Conservation (phyloP, 1,140 invertebrate genomes). For the Bombus confusus region DNA sequence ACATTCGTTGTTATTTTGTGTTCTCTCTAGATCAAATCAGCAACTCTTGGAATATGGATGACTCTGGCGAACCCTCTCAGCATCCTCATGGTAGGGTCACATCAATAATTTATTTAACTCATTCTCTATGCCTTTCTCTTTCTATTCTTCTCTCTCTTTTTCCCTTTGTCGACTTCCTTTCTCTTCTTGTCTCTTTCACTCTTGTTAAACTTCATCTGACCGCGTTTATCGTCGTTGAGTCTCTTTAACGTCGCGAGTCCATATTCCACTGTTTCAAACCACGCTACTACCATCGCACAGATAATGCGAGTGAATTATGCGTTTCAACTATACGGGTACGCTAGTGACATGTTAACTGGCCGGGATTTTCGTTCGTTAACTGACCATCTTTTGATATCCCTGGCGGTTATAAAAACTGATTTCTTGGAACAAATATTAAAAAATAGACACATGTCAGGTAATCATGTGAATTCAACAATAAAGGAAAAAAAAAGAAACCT, state of each 20-base stretch:
- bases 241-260: constrained; percentile 10
- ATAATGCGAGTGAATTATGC: constrained; percentile 64
- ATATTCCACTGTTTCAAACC: constrained; percentile 48
- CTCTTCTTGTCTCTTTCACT: background rate
- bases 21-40: constrained; percentile 77
- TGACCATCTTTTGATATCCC: background rate
- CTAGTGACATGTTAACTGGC: background rate
- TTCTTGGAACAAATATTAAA: background rate
- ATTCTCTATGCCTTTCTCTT: background rate
- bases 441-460: background rate
- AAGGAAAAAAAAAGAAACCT: background rate
- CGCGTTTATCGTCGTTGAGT: background rate
- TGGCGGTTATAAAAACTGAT: background rate
- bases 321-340: background rate
- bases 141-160: constrained; percentile 4
- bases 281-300: constrained; percentile 3
- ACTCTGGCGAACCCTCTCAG: constrained; percentile 78
- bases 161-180: background rate
- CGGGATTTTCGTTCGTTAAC: background rate
- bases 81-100: constrained; percentile 75
- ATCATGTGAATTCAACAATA: too few species aligned
- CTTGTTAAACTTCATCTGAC: constrained; percentile 3
- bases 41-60: constrained; percentile 80
- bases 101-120: constrained; percentile 60
- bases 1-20: constrained; percentile 55